A percentile compares a stretch with the other conserved stretches of the same genome.
Evolutionary conservation across 2,797 vertebrate genomes (phyloP).

Genomic region (Meda fulgida): DNA sequence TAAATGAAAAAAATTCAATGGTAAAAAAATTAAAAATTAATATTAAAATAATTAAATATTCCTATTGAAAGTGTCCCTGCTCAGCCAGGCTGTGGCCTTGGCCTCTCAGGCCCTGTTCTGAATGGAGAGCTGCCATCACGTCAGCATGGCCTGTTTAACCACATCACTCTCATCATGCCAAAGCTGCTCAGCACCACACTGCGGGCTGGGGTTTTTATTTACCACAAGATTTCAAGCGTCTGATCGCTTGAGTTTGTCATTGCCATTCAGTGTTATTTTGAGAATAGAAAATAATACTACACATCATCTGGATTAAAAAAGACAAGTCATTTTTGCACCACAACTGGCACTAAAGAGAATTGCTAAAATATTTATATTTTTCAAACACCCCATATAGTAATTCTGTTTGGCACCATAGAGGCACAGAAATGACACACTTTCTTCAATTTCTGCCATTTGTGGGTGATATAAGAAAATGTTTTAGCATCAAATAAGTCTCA

Average conservation of each 20-base stretch:
- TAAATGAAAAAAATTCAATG: not conserved
- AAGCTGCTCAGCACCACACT: constrained; percentile 36
- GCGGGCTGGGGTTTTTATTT: not conserved
- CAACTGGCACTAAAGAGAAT: not conserved
- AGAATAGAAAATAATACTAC: constrained; percentile 8
- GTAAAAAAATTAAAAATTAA: not conserved
- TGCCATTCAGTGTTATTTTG: not conserved
- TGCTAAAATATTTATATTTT: not conserved
- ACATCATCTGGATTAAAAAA: not conserved
- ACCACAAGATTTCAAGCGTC: constrained; percentile 17
- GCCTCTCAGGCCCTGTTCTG: constrained; percentile 52
- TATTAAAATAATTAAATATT: constrained; percentile 50
- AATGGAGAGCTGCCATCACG: constrained; percentile 57
- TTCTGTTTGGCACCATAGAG: not conserved
- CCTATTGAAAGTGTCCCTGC: constrained; percentile 45
- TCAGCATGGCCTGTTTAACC: constrained; percentile 56
- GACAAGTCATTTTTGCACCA: not conserved
- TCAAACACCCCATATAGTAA: not conserved
- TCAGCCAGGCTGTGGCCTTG: constrained; percentile 35
- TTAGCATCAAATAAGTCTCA: not conserved
- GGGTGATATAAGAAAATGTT: not conserved
- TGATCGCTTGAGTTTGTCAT: not conserved
- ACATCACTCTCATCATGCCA: constrained; percentile 43
- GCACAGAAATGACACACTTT: not conserved
- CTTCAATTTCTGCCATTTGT: not conserved